phyloP scores from a whole-genome alignment of 2,797 vertebrate genomes.

The Streptopelia turtur region DNA sequence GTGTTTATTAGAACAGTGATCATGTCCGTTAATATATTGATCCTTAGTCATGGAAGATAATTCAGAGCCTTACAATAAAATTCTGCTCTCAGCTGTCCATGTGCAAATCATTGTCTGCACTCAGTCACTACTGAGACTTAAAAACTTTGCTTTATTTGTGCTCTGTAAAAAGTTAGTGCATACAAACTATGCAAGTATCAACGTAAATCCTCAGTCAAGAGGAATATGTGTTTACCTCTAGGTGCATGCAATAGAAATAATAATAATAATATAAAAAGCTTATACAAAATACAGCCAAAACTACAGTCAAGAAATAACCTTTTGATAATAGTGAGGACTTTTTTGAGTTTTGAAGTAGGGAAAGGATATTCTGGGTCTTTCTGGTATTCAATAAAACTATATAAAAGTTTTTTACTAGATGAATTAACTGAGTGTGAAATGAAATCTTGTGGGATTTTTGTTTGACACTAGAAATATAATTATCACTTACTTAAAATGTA shows the following conservation, averaged over 20 bases:
- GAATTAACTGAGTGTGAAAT: background rate
- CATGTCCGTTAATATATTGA: fast-evolving
- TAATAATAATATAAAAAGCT: background rate
- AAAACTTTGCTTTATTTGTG: background rate
- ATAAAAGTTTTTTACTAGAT: background rate
- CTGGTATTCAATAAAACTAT: background rate
- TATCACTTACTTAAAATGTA: background rate
- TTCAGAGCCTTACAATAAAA: background rate
- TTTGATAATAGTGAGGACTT: background rate
- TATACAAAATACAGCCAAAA: background rate
- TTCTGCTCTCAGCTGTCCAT: background rate
- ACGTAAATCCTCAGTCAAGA: background rate
- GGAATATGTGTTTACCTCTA: background rate
- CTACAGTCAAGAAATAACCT: background rate
- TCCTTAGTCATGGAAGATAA: background rate
- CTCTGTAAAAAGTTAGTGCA: background rate
- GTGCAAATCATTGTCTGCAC: background rate
- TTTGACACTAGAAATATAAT: background rate
- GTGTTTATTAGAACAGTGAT: background rate
- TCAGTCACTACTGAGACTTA: background rate
- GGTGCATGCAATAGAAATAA: background rate
- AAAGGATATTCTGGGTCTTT: background rate
- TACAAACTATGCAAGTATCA: fast-evolving
- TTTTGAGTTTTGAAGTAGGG: background rate
- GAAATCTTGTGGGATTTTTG: background rate